Evolutionary conservation across 2,113 vertebrate genomes (phyloP).

Genomic region (Peromyscus polionotus): DNA sequence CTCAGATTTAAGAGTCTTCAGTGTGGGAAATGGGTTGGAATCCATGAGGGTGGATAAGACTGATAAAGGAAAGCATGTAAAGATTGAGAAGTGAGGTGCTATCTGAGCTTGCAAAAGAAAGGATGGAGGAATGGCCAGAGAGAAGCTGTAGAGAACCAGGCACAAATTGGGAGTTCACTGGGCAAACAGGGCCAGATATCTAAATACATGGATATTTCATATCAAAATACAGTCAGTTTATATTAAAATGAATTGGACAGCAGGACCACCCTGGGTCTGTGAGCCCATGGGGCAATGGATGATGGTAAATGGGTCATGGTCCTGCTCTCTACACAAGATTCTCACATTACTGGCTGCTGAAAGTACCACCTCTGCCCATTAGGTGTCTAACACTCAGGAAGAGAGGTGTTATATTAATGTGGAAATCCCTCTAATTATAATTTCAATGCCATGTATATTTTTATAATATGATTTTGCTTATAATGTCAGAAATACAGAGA

Average conservation of each 20-base stretch:
- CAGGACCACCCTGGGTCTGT: neutral
- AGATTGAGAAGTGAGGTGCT: neutral
- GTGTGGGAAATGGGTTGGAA: neutral
- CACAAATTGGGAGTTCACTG: neutral
- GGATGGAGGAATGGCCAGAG: neutral
- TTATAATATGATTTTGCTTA: neutral
- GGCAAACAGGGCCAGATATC: neutral
- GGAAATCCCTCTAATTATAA: slow-evolving; percentile 1
- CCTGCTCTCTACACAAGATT: neutral
- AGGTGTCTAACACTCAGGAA: neutral
- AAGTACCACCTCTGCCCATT: neutral
- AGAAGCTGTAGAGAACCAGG: neutral
- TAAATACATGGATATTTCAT: neutral
- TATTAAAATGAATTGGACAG: neutral
- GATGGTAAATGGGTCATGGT: neutral
- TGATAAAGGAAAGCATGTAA: neutral
- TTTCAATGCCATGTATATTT: neutral
- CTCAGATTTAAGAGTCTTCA: neutral
- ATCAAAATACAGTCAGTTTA: neutral
- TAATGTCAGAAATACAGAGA: neutral
- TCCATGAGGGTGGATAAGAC: neutral
- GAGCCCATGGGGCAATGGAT: too few species aligned
- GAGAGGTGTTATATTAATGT: neutral
- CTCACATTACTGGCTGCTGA: neutral
- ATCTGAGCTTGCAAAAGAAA: neutral